phyloP scores from a whole-genome alignment of 2,113 vertebrate genomes.

The Coreoperca whiteheadi region DNA sequence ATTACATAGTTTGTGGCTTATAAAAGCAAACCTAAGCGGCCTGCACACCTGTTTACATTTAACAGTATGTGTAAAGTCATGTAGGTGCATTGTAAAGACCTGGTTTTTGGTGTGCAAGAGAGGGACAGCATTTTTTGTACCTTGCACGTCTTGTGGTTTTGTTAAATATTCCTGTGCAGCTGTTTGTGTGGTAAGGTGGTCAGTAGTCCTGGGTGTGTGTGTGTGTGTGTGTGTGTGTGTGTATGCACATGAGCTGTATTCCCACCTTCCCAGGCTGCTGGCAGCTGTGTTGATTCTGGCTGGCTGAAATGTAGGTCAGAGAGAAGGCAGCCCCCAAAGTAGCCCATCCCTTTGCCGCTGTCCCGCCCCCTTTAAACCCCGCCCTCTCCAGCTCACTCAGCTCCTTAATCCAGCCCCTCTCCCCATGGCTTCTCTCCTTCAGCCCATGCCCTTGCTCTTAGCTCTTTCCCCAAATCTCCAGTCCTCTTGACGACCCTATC shows the following conservation, averaged over 20 bases:
- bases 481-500: neutral
- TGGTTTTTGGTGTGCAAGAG: neutral
- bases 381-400: constrained; percentile 3
- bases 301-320: constrained; percentile 79
- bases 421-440: constrained; percentile 31
- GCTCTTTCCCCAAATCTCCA: constrained; percentile 18
- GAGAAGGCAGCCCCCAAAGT: constrained; percentile 49
- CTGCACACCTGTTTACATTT: constrained; percentile 12
- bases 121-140: neutral
- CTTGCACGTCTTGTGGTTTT: constrained; percentile 21
- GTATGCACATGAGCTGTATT: constrained; percentile 22
- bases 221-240: neutral
- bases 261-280: constrained; percentile 45
- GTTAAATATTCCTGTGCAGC: constrained; percentile 28
- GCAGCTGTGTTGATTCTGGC: constrained; percentile 72
- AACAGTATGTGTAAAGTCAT: neutral
- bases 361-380: constrained; percentile 30
- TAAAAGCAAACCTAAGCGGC: neutral
- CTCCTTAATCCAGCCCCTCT: constrained; percentile 20
- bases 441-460: constrained; percentile 31
- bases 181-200: constrained; percentile 33
- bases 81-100: neutral
- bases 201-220: constrained; percentile 8
- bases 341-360: constrained; percentile 9
- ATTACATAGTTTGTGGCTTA: neutral